These are phyloP conservation scores for Notocelia uddmanniana DNA, from an alignment of 2,888 invertebrate species.

Conservation along the genomic window DNA sequence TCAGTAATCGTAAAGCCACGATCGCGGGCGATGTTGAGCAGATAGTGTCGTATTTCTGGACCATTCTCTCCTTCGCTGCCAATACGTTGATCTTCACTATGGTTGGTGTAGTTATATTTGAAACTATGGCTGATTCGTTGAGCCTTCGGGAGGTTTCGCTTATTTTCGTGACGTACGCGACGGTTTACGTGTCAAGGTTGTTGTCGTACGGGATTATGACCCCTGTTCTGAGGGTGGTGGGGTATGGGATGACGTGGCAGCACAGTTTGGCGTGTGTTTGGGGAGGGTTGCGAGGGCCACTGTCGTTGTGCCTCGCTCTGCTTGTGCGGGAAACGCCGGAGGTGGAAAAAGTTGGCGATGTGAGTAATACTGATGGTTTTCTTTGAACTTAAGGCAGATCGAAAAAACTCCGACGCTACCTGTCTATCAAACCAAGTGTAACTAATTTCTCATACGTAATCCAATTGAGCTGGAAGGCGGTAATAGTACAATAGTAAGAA, in stretches of 20 bases:
- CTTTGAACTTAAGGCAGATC: no score
- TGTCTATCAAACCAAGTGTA: no score
- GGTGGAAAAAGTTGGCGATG: slow-evolving; percentile 69
- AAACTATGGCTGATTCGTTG: slow-evolving; percentile 77
- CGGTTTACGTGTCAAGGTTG: slow-evolving; percentile 77
- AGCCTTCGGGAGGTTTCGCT: slow-evolving; percentile 71
- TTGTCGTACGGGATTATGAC: slow-evolving; percentile 81
- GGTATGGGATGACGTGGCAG: slow-evolving; percentile 86
- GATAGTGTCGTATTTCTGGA: slow-evolving; percentile 70
- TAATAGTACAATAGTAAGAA: no score
- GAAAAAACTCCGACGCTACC: no score
- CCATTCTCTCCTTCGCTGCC: slow-evolving; percentile 67
- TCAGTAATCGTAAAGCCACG: slow-evolving; percentile 72
- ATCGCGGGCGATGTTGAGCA: slow-evolving; percentile 75
- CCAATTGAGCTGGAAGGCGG: no score
- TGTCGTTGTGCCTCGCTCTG: slow-evolving; percentile 85
- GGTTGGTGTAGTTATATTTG: slow-evolving; percentile 86
- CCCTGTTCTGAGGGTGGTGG: slow-evolving; percentile 81
- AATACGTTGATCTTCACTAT: slow-evolving; percentile 87
- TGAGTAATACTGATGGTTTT: slow-evolving; percentile 46
- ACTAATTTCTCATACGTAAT: no score
- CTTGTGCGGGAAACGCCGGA: slow-evolving; percentile 79
- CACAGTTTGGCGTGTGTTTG: slow-evolving; percentile 86
- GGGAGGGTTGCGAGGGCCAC: slow-evolving; percentile 87
- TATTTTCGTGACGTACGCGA: slow-evolving; percentile 77